Evolutionary conservation across 2,113 vertebrate species (phyloP), one percentile per base, ranked within the genome.

Genomic region (Gobiocypris rarus): DNA sequence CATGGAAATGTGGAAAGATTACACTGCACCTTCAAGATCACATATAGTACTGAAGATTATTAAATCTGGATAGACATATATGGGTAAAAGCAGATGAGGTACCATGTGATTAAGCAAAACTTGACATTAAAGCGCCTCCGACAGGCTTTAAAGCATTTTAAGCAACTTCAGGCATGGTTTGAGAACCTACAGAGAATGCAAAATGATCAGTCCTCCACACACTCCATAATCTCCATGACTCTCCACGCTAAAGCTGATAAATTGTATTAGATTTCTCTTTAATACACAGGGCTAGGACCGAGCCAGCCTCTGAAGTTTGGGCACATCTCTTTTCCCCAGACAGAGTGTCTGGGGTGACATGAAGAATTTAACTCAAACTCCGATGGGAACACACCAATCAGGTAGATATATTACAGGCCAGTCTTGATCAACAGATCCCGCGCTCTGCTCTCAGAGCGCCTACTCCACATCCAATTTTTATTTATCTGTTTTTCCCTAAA

Each of bases 251-350:
- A 84, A 88, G 89, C 91, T 90, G 90, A 92, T 92, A 89, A 93
- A 93, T 91, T 92, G 89, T 88, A 92, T 93, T 91, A 91, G 86
- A 92, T 90, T 90, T 85, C 89, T 90, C 86, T 92, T 75, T 91
- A 92, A 92, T 91, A 88, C 88, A 89, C 88, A 19, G 75, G 87
- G 89, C 89, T 86, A 87, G 89, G 88, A 92, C 86, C 91, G 84
- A 87, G 90, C 88, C 90, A 85, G 88, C 86, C 90, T 91, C 88
- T 88, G 85, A 90, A 91, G 90, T 90, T 90, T 88, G 91, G 87
- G 80, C 87, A 31, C 86, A 10, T 71, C 74, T 17, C 86, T 87
- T 87, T 87, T 83, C 81, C 82, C 75, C 82, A 89, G 85, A 90
- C 87, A 86, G 85, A 91, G 38, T 82, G 85, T 81, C 56, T 13